A percentile compares a stretch with the other conserved stretches of the same genome.
Conservation (phyloP, 2,113 vertebrate species). For the Python bivittatus region DNA sequence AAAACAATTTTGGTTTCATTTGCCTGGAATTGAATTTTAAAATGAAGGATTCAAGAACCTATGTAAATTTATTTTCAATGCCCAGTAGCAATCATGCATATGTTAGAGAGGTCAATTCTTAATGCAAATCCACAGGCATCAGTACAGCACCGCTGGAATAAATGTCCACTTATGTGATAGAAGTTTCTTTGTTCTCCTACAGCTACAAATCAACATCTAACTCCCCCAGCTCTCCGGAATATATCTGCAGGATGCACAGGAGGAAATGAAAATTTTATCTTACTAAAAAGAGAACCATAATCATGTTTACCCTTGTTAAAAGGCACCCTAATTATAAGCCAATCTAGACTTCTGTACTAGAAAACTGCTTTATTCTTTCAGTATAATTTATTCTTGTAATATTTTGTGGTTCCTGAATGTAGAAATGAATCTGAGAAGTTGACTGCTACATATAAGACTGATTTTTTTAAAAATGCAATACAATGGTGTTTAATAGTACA, state of each 20-base stretch:
- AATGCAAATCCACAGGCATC: not conserved
- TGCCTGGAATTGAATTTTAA: constrained; percentile 42
- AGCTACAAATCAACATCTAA: not conserved
- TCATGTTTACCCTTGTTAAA: not conserved
- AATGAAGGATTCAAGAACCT: constrained; percentile 49
- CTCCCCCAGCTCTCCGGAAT: not conserved
- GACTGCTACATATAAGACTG: not conserved
- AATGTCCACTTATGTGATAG: not conserved
- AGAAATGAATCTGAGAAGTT: not conserved
- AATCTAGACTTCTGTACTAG: not conserved
- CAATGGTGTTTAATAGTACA: not conserved
- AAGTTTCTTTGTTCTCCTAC: not conserved
- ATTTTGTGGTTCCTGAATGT: not conserved
- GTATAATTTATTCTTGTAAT: not conserved
- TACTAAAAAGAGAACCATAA: not conserved
- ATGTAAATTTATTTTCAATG: not conserved
- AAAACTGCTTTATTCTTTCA: not conserved
- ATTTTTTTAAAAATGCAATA: not conserved
- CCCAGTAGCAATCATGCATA: not conserved
- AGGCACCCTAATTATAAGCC: not conserved
- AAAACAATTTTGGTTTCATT: not conserved
- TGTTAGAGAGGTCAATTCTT: constrained; percentile 21
- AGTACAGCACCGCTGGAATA: not conserved
- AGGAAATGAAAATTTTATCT: not conserved
- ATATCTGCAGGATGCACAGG: not conserved